Conservation (phyloP, 2,797 vertebrate species). For the Tokudaia muenninki region DNA sequence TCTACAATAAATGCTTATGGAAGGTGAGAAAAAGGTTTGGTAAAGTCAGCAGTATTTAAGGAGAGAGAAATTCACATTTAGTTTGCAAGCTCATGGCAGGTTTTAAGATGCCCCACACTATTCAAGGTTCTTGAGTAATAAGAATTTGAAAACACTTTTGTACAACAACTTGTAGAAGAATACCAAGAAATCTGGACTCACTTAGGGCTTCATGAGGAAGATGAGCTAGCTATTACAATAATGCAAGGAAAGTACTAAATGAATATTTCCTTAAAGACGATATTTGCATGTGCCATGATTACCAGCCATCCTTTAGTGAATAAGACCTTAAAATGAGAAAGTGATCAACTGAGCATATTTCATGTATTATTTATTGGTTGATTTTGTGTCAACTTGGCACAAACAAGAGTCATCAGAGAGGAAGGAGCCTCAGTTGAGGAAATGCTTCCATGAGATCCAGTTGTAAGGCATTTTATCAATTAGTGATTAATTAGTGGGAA, state of each 20-base stretch:
- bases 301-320: not conserved
- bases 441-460: not conserved
- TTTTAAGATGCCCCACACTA: not conserved
- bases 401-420: not conserved
- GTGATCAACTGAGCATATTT: not conserved
- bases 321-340: not conserved
- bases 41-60: not conserved
- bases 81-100: not conserved
- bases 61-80: conserved; percentile 1
- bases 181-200: not conserved
- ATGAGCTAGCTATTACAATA: not conserved
- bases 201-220: not conserved
- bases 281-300: not conserved
- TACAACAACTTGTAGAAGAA: not conserved
- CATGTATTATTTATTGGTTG: not conserved
- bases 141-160: not conserved
- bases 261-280: not conserved
- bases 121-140: not conserved
- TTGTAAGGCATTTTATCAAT: not conserved
- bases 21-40: not conserved
- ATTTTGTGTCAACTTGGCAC: not conserved
- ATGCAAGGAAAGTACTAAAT: not conserved
- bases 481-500: not conserved
- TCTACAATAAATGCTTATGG: not conserved
- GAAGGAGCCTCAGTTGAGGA: not conserved